Conservation (phyloP, 2,888 invertebrate species). For the Bellardia bayeri region DNA sequence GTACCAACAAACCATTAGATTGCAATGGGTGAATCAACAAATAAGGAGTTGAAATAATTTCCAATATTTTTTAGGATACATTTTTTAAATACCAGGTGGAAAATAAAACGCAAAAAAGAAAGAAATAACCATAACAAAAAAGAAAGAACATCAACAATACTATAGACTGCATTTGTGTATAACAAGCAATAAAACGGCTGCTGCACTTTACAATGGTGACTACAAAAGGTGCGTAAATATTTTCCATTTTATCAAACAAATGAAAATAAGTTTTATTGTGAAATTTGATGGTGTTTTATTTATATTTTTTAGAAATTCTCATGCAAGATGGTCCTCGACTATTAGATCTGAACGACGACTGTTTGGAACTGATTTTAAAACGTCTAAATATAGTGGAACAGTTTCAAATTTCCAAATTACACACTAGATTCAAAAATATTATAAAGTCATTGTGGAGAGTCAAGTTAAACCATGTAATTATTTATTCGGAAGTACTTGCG, state of each 20-base stretch:
- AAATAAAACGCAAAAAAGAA: too few species aligned
- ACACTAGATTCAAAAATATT: constrained; percentile 76
- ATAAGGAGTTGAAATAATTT: too few species aligned
- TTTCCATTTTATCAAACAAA: not conserved
- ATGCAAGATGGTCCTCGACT: constrained; percentile 47
- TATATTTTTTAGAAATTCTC: constrained; percentile 35
- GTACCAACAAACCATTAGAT: too few species aligned
- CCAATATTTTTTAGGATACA: too few species aligned
- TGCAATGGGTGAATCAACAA: too few species aligned
- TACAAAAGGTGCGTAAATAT: constrained; percentile 58
- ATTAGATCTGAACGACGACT: constrained; percentile 79
- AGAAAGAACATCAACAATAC: not conserved
- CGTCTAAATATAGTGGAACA: constrained; percentile 77
- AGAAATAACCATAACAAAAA: not conserved
- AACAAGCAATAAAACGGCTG: constrained; percentile 20
- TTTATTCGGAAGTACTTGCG: constrained; percentile 75
- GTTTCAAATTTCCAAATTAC: constrained; percentile 76
- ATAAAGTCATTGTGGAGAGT: constrained; percentile 77
- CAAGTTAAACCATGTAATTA: constrained; percentile 74
- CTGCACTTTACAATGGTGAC: constrained; percentile 57
- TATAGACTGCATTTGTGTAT: not conserved
- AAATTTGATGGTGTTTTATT: not conserved
- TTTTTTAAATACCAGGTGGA: too few species aligned
- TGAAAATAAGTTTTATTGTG: not conserved
- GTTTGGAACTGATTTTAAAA: constrained; percentile 77